These are phyloP conservation scores for Malacosoma neustria DNA, from an alignment of 2,888 invertebrate species.

Conservation along the genomic window DNA sequence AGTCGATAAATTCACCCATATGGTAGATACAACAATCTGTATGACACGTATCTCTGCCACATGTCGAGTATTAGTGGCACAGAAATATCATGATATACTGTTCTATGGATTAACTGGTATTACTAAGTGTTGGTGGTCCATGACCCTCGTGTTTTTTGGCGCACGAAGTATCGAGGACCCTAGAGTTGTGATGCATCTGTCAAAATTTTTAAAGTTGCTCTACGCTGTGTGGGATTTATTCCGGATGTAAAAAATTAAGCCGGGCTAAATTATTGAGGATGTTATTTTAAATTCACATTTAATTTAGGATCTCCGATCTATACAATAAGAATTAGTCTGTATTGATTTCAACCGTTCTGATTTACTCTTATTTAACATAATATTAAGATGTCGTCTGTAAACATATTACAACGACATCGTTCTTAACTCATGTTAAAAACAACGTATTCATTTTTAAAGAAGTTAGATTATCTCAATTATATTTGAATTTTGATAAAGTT, in stretches of 20 bases:
- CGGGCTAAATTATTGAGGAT: neutral
- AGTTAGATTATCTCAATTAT: too few relatives aligned
- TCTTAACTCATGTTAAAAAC: too few relatives aligned
- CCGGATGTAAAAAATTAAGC: neutral
- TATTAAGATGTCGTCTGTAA: too few relatives aligned
- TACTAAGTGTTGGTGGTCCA: conserved; percentile 53
- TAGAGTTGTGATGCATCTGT: conserved; percentile 40
- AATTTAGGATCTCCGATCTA: too few relatives aligned
- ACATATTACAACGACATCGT: too few relatives aligned
- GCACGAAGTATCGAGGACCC: conserved; percentile 43
- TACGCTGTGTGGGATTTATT: conserved; percentile 1
- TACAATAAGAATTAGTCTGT: too few relatives aligned
- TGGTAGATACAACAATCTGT: conserved; percentile 19
- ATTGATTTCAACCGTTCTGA: too few relatives aligned
- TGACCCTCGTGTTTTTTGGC: conserved; percentile 48
- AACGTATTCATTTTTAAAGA: too few relatives aligned
- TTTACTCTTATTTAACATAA: too few relatives aligned
- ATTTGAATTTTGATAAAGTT: too few relatives aligned
- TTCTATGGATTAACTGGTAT: conserved; percentile 54
- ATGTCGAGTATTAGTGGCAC: conserved; percentile 58
- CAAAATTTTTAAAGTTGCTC: conserved; percentile 17
- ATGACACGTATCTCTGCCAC: conserved; percentile 40
- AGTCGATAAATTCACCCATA: conserved; percentile 18
- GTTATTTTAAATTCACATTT: too few relatives aligned
- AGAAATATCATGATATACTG: conserved; percentile 68